Evolutionary conservation across 1,140 invertebrate species (phyloP), one percentile per base, ranked within the genome.

Genomic region (Calephelis virginiensis): DNA sequence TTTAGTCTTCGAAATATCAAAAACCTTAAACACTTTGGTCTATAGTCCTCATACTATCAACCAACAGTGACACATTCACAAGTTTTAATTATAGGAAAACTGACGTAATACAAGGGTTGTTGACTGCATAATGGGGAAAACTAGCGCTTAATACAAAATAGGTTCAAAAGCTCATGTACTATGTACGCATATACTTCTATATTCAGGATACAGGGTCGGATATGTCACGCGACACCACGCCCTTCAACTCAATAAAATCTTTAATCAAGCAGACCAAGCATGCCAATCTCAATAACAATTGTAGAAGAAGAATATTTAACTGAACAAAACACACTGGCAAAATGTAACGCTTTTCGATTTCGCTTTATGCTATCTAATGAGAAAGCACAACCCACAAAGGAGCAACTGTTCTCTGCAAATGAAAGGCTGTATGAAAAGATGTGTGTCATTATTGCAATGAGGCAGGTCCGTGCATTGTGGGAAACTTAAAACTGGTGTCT

Each of bases 151-250:
- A 43, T 43, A 43, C 40, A 8, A 8, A 50, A 50, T 50, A 14
- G 14, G 13, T 50, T 50, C 13, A 50, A 8, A 50, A 50, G 48
- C n/a, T n/a, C 13, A 50, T 50, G 48, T 28, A 28, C 28, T 28
- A 28, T 28, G 28, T 28, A 28, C 28, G 28, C 28, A 28, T 28
- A 28, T 28, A 50, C n/a, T 12, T 50, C 6, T 50, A 17, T n/a
- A 14, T 14, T 50, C 49, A 50, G 49, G 49, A 50, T 50, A 14
- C 49, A 50, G 49, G 49, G 49, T 50, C 49, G 49, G 49, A 68
- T 67, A 73, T 70, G 74, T 77, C 81, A 85, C 82, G 78, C 73
- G 66, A 78, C 68, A 72, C 81, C 81, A 85, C 82, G 73, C 81
- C 80, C 82, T 78, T 70, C 48, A 61, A 67, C 64, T 67, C 68